Evolutionary conservation across 1,140 invertebrate species (phyloP).

Genomic region (Latrodectus geometricus): DNA sequence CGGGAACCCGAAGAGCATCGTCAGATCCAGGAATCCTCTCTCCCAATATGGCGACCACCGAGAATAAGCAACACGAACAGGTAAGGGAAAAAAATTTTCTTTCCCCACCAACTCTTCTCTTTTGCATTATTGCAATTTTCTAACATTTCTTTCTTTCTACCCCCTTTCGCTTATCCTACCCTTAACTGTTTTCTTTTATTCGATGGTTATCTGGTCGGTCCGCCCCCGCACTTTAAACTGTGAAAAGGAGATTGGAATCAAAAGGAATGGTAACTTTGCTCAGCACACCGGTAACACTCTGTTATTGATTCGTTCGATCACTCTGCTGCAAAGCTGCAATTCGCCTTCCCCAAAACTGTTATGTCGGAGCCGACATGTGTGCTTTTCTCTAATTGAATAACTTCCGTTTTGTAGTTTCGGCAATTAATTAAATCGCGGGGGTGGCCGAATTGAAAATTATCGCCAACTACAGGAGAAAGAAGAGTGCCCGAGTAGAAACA

Average conservation of each 20-base stretch:
- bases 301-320: constrained; percentile 51
- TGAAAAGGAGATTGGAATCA: not conserved
- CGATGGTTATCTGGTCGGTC: not conserved
- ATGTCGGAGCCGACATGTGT: not conserved
- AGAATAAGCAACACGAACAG: constrained; percentile 35
- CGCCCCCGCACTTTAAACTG: not conserved
- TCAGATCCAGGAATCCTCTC: constrained; percentile 34
- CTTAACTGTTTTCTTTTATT: not conserved
- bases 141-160: not conserved
- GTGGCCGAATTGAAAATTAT: not conserved
- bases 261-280: not conserved
- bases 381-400: not conserved
- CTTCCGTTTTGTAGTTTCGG: not conserved
- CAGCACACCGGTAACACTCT: not conserved
- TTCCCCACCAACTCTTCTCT: not conserved
- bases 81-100: constrained; percentile 14
- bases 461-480: not conserved
- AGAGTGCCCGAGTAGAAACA: not conserved
- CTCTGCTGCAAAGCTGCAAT: not conserved
- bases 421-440: not conserved
- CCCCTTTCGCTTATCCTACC: not conserved
- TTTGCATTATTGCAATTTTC: not conserved
- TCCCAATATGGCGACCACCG: constrained; percentile 45
- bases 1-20: constrained; percentile 30
- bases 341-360: not conserved